Percentiles rank a stretch among this genome's conserved stretches.
Conservation (phyloP, 2,113 vertebrate genomes). For the Romanogobio albipinnatus region DNA sequence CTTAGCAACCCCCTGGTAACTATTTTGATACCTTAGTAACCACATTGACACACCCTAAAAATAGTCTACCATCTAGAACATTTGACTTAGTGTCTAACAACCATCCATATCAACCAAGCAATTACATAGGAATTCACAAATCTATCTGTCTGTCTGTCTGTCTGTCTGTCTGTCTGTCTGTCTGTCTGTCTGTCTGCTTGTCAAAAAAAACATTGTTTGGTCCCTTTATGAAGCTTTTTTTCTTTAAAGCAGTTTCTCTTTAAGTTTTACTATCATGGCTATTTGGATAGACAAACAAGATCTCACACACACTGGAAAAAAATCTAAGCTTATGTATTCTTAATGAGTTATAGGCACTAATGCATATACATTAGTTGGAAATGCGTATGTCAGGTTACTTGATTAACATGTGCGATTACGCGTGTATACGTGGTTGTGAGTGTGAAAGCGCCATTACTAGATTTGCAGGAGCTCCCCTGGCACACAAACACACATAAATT, state of each 20-base stretch:
- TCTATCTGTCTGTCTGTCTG: neutral
- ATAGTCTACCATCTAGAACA: no score
- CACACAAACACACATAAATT: slow-evolving; percentile 75
- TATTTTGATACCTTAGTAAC: no score
- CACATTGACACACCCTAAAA: no score
- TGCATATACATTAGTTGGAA: slow-evolving; percentile 15
- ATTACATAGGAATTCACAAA: neutral
- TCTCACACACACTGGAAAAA: neutral
- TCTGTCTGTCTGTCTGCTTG: neutral
- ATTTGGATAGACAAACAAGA: neutral
- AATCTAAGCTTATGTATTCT: neutral
- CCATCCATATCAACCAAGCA: no score
- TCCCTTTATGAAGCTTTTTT: neutral
- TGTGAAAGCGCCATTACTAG: slow-evolving; percentile 26
- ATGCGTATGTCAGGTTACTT: neutral
- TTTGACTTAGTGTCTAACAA: no score
- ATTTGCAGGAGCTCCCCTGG: slow-evolving; percentile 58
- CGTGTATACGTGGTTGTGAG: neutral
- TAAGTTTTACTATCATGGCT: neutral
- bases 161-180: neutral
- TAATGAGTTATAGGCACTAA: slow-evolving; percentile 31
- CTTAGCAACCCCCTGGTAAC: no score
- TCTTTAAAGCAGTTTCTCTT: neutral
- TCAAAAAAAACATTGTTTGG: slow-evolving; percentile 2
- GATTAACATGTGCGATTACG: slow-evolving; percentile 36